phyloP scores from a whole-genome alignment of 2,113 vertebrate species.

The Eretmochelys imbricata region DNA sequence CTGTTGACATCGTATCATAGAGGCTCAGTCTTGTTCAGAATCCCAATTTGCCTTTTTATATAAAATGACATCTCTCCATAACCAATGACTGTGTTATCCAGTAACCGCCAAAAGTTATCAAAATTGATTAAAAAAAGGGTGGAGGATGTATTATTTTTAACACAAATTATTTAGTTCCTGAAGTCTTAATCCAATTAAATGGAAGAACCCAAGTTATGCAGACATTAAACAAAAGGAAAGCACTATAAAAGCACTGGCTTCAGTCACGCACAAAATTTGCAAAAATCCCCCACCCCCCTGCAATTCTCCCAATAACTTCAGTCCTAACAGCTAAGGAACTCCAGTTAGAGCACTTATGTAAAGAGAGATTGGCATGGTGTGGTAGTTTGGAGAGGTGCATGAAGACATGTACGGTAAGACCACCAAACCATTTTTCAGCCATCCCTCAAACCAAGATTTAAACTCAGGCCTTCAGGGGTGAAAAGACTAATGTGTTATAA shows the following conservation, averaged over 20 bases:
- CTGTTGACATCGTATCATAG: slow-evolving; percentile 40
- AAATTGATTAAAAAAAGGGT: slow-evolving; percentile 60
- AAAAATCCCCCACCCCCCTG: rapidly evolving
- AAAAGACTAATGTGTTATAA: neutral
- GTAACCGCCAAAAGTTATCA: slow-evolving; percentile 59
- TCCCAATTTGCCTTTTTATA: slow-evolving; percentile 39
- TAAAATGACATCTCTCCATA: slow-evolving; percentile 39
- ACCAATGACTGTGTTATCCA: slow-evolving; percentile 23
- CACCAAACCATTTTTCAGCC: neutral
- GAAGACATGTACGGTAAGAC: neutral
- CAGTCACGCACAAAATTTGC: neutral
- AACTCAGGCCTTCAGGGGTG: neutral
- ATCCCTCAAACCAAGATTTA: neutral
- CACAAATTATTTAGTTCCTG: slow-evolving; percentile 32
- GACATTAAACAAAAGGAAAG: neutral
- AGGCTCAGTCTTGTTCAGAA: slow-evolving; percentile 36
- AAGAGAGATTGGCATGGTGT: neutral
- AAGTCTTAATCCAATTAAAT: slow-evolving; percentile 44
- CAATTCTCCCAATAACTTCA: neutral
- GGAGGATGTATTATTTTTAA: slow-evolving; percentile 53
- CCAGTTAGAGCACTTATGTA: neutral
- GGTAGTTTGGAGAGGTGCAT: neutral
- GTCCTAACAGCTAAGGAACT: neutral
- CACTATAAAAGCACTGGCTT: neutral
- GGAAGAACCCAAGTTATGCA: neutral